A percentile compares a stretch with the other conserved stretches of the same genome.
Conservation (phyloP, 2,797 vertebrate genomes). For the Pangasius sanitwongsei region DNA sequence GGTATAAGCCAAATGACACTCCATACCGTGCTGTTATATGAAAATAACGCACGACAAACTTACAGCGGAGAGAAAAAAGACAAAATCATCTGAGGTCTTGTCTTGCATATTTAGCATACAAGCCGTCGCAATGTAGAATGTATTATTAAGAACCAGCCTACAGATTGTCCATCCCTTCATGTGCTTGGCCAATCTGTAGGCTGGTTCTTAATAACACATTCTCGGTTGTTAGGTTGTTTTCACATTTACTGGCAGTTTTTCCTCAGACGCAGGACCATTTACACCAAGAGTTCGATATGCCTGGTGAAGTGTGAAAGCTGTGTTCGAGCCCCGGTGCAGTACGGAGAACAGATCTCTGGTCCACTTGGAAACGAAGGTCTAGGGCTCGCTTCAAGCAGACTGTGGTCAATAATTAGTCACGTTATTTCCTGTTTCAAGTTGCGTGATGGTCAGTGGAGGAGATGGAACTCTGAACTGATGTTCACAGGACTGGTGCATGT, state of each 20-base stretch:
- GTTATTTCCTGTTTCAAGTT: not conserved
- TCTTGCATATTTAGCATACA: not conserved
- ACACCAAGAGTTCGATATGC: not conserved
- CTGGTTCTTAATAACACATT: not conserved
- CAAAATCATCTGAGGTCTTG: not conserved
- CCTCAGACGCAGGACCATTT: not conserved
- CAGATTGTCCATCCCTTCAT: not conserved
- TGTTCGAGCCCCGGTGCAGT: not conserved
- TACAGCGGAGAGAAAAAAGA: not conserved
- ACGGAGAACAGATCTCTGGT: not conserved
- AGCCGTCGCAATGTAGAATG: not conserved
- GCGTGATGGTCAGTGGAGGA: not conserved
- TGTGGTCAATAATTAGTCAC: not conserved
- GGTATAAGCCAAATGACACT: not conserved
- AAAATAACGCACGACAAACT: not conserved
- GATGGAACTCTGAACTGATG: not conserved
- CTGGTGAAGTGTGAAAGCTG: not conserved
- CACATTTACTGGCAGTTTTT: not conserved
- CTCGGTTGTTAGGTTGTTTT: not conserved
- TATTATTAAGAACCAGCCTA: not conserved
- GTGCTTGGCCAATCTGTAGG: not conserved
- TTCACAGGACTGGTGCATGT: not conserved
- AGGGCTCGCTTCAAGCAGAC: not conserved
- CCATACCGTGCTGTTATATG: not conserved
- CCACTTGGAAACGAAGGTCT: not conserved